Evolutionary conservation across 2,888 invertebrate species (phyloP).

Genomic region (Oscheius sp.): DNA sequence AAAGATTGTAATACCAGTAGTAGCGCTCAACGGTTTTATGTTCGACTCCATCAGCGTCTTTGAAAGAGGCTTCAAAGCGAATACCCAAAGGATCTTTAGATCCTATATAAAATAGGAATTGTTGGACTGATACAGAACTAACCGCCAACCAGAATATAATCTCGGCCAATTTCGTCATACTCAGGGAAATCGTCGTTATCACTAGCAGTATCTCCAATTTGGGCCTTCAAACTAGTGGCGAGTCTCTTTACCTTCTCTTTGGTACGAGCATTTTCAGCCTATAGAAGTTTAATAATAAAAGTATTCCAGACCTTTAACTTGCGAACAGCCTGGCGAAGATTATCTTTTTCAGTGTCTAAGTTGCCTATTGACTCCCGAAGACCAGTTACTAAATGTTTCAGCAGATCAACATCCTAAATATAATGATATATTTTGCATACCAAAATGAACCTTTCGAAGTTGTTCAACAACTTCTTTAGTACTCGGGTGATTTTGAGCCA

Average conservation of each 20-base stretch:
- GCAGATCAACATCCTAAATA: background rate
- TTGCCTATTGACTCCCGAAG: constrained; percentile 43
- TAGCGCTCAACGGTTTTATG: constrained; percentile 64
- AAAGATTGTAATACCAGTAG: constrained; percentile 43
- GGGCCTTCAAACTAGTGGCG: constrained; percentile 34
- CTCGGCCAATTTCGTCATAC: constrained; percentile 60
- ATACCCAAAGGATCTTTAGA: constrained; percentile 51
- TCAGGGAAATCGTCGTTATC: constrained; percentile 35
- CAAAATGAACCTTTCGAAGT: background rate
- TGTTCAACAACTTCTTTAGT: background rate
- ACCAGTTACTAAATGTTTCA: background rate
- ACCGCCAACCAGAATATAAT: constrained; percentile 65
- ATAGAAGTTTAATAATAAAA: background rate
- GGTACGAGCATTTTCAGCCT: constrained; percentile 62
- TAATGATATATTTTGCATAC: background rate
- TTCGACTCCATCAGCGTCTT: constrained; percentile 50
- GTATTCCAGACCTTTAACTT: constrained; percentile 57
- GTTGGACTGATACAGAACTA: background rate
- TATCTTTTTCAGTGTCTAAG: constrained; percentile 63
- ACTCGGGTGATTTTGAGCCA: background rate
- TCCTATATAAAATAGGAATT: constrained; percentile 30
- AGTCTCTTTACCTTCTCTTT: constrained; percentile 54
- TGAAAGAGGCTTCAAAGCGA: constrained; percentile 49
- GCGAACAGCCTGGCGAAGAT: constrained; percentile 61
- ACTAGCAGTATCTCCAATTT: constrained; percentile 26